Percentiles rank a stretch among this genome's conserved stretches.
Evolutionary conservation across 2,113 vertebrate species (phyloP).

Genomic region (Etheostoma cragini): DNA sequence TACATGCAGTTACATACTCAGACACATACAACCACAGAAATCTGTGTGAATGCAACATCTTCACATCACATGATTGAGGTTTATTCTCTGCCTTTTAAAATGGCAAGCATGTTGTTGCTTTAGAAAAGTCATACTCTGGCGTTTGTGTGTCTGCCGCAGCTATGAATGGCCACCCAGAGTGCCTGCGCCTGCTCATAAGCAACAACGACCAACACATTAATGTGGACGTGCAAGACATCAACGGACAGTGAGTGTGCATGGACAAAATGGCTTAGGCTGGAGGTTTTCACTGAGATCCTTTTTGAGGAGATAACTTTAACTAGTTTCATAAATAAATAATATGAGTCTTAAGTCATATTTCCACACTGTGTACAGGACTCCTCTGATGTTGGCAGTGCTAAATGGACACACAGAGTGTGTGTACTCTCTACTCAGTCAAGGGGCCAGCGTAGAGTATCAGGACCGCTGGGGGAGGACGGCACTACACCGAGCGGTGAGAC

Average conservation of each 20-base stretch:
- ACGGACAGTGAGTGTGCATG: constrained; percentile 90
- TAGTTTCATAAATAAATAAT: constrained; percentile 10
- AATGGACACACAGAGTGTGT: constrained; percentile 97
- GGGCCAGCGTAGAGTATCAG: constrained; percentile 93
- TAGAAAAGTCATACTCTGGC: not conserved
- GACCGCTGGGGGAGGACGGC: constrained; percentile 96
- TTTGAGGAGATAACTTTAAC: not conserved
- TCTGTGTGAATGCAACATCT: not conserved
- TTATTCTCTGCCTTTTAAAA: not conserved
- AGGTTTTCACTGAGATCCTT: not conserved
- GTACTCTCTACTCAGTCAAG: constrained; percentile 94
- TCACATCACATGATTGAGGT: not conserved
- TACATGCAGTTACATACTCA: not conserved
- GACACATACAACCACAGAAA: not conserved
- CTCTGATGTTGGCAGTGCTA: constrained; percentile 97
- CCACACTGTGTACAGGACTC: constrained; percentile 85
- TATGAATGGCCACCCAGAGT: constrained; percentile 95
- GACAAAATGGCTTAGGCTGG: not conserved
- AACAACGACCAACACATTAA: constrained; percentile 91
- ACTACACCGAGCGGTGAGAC: constrained; percentile 93
- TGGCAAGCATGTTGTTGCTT: not conserved
- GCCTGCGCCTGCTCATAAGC: constrained; percentile 93
- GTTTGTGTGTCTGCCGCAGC: constrained; percentile 79
- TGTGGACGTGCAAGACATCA: constrained; percentile 93
- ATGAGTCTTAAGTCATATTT: not conserved